Base-by-base conservation (phyloP, 2,113 vertebrate species). In the Solea senegalensis region DNA sequence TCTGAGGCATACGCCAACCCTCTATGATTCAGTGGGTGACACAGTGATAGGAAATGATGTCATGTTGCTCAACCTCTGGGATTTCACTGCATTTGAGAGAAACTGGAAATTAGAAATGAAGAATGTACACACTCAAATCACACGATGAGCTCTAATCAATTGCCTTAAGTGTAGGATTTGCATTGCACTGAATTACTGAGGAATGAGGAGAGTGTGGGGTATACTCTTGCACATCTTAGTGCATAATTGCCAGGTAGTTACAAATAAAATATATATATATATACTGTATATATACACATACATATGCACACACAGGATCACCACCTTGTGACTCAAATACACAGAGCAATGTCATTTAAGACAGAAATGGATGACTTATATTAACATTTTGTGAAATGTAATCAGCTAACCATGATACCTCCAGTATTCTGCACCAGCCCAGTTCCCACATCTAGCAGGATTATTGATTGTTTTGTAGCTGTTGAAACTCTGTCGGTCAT, bases 381-480 rank as follows among this genome's bases (percentile, higher is more conserved):
- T 46, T 69, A 57, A 60, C 65, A 64, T 65, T 72, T 64, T 49
- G 40, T 14, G 46, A 60, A 64, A 73, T 28, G 53, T 16, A 61
- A 84, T 66, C 60, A 41, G 21, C 39, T 14, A 45, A 70, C 61
- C 52, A 44, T 34, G 49, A 50, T 55, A 48, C 12, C 52, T 41
- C 62, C 55, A 26, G 50, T 45, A 28, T 63, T 55, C 61, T 1
- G 8, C 57, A 46, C 40, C 34, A 16, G 9, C 34, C 45, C 50
- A 5, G 11, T 49, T 65, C 59, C 40, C 49, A 57, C 51, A 12
- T 74, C 61, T 65, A 62, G 44, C 41, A 1, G 12, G 26, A 1
- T 3, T 68, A 83, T 79, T 74, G 76, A 86, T 84, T 80, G 51
- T 69, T 63, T 16, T 41, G 60, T 14, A 39, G 59, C 13, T 9